These are phyloP conservation scores for Cebidichthys violaceus DNA, from an alignment of 2,113 vertebrate genomes.

Conservation along the genomic window DNA sequence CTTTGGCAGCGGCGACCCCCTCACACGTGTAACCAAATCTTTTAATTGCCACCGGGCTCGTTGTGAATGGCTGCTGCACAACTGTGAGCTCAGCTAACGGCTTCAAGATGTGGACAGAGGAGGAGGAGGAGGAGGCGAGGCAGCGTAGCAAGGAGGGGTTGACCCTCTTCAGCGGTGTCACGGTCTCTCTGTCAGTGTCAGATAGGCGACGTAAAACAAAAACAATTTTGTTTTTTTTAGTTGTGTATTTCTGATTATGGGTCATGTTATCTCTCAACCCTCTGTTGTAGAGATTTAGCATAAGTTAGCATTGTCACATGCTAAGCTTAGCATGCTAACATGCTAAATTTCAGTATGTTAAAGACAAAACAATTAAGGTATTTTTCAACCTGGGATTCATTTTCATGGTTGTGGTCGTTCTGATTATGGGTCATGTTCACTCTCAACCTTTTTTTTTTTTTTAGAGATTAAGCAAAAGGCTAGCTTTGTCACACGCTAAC, in stretches of 20 bases:
- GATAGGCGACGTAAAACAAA: too few species aligned
- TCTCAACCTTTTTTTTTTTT: too few species aligned
- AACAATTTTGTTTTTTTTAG: neutral
- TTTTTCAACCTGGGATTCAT: too few species aligned
- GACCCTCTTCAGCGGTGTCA: neutral
- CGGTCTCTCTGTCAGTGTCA: neutral
- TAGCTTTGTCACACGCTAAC: too few species aligned
- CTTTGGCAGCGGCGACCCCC: conserved; percentile 15
- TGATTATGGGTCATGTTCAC: too few species aligned
- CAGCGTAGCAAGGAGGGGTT: too few species aligned
- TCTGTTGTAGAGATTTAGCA: neutral
- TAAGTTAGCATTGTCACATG: neutral
- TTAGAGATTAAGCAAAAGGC: too few species aligned
- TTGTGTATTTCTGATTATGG: neutral
- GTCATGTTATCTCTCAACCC: neutral
- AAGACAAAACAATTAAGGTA: too few species aligned
- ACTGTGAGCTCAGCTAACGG: conserved; percentile 45
- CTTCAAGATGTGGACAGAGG: conserved; percentile 44
- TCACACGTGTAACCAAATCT: neutral
- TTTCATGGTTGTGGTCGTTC: too few species aligned
- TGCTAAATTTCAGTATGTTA: neutral
- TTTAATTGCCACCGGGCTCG: conserved; percentile 34
- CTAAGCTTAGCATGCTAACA: neutral
- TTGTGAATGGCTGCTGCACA: conserved; percentile 24
- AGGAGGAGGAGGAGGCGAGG: neutral